Evolutionary conservation across 2,888 invertebrate genomes (phyloP), one percentile per base, ranked within the genome.

Genomic region (Mesorhabditis sp.): DNA sequence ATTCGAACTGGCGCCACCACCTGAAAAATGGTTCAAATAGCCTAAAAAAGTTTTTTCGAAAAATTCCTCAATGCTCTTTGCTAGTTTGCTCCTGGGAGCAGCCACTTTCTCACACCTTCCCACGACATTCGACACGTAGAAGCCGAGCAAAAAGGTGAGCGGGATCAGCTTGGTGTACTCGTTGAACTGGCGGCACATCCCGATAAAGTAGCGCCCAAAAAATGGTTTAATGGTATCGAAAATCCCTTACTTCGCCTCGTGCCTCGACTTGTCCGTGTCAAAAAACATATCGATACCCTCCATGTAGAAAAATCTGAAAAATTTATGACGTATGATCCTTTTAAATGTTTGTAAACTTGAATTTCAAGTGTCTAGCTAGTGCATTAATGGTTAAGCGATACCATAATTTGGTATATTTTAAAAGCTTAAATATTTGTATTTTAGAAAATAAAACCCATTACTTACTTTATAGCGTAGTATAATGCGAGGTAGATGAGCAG

Each of bases 131-230:
- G 78, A 75, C 0, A 82, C 80, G 69, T 81, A 82, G 75, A 82
- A 81, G 41, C 80, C 82, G 62, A 82, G 79, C 7, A 82, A 74
- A 62, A 82, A 80, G 2, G 78, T 81, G 15, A 82, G 71, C 6
- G 81, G 82, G 42, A 82, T 81, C n/a, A 73, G 73, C 45, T 70
- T 73, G n/a, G 78, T 74, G 69, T 78, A 82, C 41, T 66, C 67
- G 68, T 81, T 76, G 75, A 78, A 81, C 76, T 74, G 73, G 6
- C 70, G 70, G 42, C 79, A 79, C 45, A 80, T 68, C 13, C 76
- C 67, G 67, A 79, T 78, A 69, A 80, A 80, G 41, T 70, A 66
- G 15, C 62, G 67, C 70, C 78, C 76, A 69, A 10, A 72, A 70
- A 42, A 28, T 42, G 13, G 45, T 43, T 67, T 62, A n/a, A 13